Conservation (phyloP, 2,113 vertebrate species). For the Andinoacara biseriatus region DNA sequence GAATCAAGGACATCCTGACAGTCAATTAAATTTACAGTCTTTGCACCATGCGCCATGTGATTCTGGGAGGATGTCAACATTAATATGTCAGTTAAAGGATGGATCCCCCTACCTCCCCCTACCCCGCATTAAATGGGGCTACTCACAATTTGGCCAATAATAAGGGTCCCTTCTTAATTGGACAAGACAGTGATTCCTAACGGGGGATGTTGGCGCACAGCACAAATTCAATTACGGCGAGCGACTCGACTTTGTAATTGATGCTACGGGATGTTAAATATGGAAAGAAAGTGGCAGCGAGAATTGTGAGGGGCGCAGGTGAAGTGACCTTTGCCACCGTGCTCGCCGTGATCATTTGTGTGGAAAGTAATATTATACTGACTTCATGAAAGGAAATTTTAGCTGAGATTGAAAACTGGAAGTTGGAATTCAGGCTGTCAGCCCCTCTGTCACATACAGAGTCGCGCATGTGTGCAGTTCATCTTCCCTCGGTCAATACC, state of each 20-base stretch:
- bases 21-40: slow-evolving; percentile 60
- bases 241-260: slow-evolving; percentile 77
- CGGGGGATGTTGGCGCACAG: slow-evolving; percentile 60
- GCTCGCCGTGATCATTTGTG: background rate
- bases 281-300: slow-evolving; percentile 61
- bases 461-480: slow-evolving; percentile 16
- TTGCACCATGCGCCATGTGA: slow-evolving; percentile 33
- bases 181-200: slow-evolving; percentile 79
- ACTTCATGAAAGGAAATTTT: background rate
- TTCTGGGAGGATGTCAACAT: slow-evolving; percentile 66
- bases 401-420: background rate
- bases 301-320: slow-evolving; percentile 7
- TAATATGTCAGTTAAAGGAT: slow-evolving; percentile 69
- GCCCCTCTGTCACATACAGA: background rate
- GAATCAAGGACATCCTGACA: slow-evolving; percentile 68
- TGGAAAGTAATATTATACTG: background rate
- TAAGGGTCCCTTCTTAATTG: slow-evolving; percentile 68
- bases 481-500: slow-evolving; percentile 67
- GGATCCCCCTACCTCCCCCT: slow-evolving; percentile 12
- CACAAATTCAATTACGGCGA: slow-evolving; percentile 74
- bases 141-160: slow-evolving; percentile 70
- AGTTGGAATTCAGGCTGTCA: background rate
- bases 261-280: slow-evolving; percentile 79
- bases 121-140: slow-evolving; percentile 49
- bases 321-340: background rate